Evolutionary conservation across 2,888 invertebrate genomes (phyloP).

Genomic region (Anoplius nigerrimus): DNA sequence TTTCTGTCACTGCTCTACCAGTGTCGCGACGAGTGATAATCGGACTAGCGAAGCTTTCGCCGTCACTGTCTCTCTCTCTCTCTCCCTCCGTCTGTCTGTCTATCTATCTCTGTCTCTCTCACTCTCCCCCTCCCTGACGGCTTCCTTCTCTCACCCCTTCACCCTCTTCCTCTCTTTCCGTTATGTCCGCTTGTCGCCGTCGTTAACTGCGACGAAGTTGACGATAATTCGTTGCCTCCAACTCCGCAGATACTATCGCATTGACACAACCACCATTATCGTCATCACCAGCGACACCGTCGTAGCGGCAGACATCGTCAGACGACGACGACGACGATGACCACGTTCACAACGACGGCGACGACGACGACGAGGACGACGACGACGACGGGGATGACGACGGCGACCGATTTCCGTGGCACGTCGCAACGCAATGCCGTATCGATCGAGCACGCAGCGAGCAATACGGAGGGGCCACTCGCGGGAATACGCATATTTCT

Average conservation of each 20-base stretch:
- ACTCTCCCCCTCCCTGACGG: not conserved
- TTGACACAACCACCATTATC: slow-evolving; percentile 28
- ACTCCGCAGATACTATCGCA: slow-evolving; percentile 37
- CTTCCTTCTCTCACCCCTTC: not conserved
- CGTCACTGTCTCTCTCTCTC: slow-evolving; percentile 8
- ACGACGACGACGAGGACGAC: slow-evolving; percentile 2
- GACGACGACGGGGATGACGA: slow-evolving; percentile 19
- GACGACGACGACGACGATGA: slow-evolving; percentile 22
- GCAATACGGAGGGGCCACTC: slow-evolving; percentile 56
- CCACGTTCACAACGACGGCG: not conserved
- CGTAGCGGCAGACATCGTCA: slow-evolving; percentile 50
- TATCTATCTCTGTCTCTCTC: slow-evolving; percentile 14
- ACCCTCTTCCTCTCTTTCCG: slow-evolving; percentile 57
- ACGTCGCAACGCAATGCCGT: slow-evolving; percentile 70
- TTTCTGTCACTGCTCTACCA: slow-evolving; percentile 9
- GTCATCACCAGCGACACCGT: slow-evolving; percentile 38
- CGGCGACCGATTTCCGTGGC: slow-evolving; percentile 58
- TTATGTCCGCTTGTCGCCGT: slow-evolving; percentile 67
- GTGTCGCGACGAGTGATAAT: not conserved
- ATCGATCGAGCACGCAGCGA: slow-evolving; percentile 68
- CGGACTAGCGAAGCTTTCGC: not conserved
- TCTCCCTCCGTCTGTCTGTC: slow-evolving; percentile 10
- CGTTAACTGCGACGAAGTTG: slow-evolving; percentile 5
- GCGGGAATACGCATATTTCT: slow-evolving; percentile 64
- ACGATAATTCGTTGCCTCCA: slow-evolving; percentile 29